A percentile compares a stretch with the other conserved stretches of the same genome.
Evolutionary conservation across 2,888 invertebrate species (phyloP).

Genomic region (Metellina segmentata): DNA sequence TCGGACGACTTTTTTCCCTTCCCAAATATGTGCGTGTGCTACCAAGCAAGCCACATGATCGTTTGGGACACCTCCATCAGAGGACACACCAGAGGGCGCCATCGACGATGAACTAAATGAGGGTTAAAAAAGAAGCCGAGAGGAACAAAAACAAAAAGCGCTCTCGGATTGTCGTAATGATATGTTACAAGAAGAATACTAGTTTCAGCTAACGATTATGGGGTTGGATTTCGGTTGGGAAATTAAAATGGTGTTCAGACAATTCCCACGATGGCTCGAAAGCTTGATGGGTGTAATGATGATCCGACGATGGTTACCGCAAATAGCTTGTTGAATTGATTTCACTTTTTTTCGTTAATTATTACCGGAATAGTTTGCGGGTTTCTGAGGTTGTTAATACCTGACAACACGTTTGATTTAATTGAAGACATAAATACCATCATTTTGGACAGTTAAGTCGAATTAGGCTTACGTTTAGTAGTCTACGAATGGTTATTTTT

Average conservation of each 20-base stretch:
- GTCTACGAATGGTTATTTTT: too few species aligned
- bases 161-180: constrained; percentile 38
- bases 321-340: neutral
- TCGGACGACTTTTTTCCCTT: constrained; percentile 21
- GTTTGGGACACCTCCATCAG: constrained; percentile 19
- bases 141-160: constrained; percentile 1
- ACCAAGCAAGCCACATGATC: constrained; percentile 15
- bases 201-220: constrained; percentile 24
- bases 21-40: constrained; percentile 4
- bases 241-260: constrained; percentile 15
- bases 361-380: neutral
- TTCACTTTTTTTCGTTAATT: neutral
- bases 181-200: constrained; percentile 29
- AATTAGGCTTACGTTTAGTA: neutral
- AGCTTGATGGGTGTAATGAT: neutral
- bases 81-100: constrained; percentile 23
- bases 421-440: neutral
- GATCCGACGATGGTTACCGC: neutral
- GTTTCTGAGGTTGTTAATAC: neutral
- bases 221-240: neutral
- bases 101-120: constrained; percentile 2
- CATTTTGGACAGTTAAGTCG: neutral
- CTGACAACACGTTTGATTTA: neutral
- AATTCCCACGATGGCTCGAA: neutral
- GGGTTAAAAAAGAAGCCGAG: neutral